Base-by-base conservation (phyloP, 1,140 invertebrate genomes). In the Sweltsa coloradensis region DNA sequence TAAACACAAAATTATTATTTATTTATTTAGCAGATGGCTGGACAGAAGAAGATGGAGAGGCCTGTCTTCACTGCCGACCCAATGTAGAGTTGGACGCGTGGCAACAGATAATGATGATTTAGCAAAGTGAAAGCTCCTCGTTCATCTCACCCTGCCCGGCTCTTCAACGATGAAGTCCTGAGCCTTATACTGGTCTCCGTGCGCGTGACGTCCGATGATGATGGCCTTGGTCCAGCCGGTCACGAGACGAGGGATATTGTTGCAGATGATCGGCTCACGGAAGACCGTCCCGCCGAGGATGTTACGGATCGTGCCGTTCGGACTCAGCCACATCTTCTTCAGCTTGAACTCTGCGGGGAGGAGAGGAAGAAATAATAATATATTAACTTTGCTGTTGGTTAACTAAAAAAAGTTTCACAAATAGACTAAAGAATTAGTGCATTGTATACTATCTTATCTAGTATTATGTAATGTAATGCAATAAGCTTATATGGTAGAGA, bases 301-400 rank as follows among this genome's bases (percentile, higher is more conserved):
- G 62, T 93, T 92, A 58, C 89, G 72, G 55, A 93, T 90, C 0
- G 89, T 92, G 14, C 89, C 89, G 64, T 93, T 93, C 1, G 89
- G 89, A 47, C 82, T 86, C 13, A 81, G 72, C 89, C 89, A 93
- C 89, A 93, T 93, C 62, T 90, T 85, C 65, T 93, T 93, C 54
- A 93, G 63, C 44, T 89, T 88, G 63, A 91, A 93, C 69, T 93
- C 89, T 86, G 62, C 27, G 66, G 61, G 51, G 50, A 3, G 2
- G n/a, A 3, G 49, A 7, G 16, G 21, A 9, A 3, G 19, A 24
- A 19, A 5, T 11, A 31, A 37, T 31, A n/a, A 19, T 13, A 41
- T 25, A 16, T 5, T 34, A 7, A 4, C 14, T 4, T 18, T 5
- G 5, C 7, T 3, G 19, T 9, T 5, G 4, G 14, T 3, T 5